Evolutionary conservation across 92 coral and sea anemone species (phyloP), one percentile per base, ranked within the genome.

Genomic region (Virgularia gustaviana): DNA sequence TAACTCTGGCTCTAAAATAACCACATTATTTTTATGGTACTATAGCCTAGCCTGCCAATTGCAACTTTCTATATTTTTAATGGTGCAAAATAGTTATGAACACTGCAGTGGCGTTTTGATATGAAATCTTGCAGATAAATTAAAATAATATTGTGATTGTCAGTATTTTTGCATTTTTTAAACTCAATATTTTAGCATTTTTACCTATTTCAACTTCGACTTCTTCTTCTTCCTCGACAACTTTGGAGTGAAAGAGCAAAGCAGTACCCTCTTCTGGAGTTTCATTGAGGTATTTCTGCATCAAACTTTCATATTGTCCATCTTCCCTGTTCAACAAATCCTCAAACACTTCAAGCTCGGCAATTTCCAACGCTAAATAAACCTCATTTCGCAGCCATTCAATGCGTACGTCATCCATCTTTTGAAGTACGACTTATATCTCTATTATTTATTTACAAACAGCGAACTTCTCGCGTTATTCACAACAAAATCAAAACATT

Each of bases 191-290:
- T n/a, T n/a, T n/a, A n/a, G n/a, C n/a, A n/a, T n/a, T 29, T 75
- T 22, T 84, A 92, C 98, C 98, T 84, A 96, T 96, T 85, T 92
- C 98, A 30, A 92, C 96, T 73, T 92, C 98, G 36, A 92, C 85
- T 65, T 92, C 98, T 57, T 92, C 98, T 34, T 92, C 96, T 74
- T 92, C 98, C 70, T 92, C 98, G 36, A 81, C 85, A 30, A 92
- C 59, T 87, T 80, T 83, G 56, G 91, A 89, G 73, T 94, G 90
- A 68, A 94, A 85, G 42, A 94, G 81, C 76, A 94, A 82, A 16
- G 90, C 67, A 39, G 90, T 87, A 56, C 96, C 96, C 47, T 94
- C 99, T 61, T 82, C 88, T 2, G 99, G 99, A 44, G 85, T 87
- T 76, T 94, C 99, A 85, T 94, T 94, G 2, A 94, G 85, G 72